Evolutionary conservation across 2,113 vertebrate species (phyloP), one percentile per base, ranked within the genome.

Genomic region (Notechis scutatus): DNA sequence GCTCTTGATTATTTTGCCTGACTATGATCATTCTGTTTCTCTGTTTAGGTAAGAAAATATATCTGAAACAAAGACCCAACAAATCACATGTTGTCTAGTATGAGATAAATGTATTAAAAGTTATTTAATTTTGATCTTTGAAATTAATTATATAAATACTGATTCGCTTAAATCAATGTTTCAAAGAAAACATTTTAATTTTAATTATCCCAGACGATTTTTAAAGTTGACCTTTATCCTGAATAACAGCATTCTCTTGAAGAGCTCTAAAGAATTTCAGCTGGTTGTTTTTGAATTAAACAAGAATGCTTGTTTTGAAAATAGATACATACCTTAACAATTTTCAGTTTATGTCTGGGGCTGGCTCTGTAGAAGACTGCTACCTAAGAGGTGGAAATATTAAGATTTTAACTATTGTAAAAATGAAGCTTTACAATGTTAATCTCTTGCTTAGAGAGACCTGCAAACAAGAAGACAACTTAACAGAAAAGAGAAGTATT

Each of bases 301-400:
- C 45, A 45, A 87, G 47, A 18, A 47, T 52, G 86, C 2, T 52
- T 87, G 24, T 52, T 47, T 52, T n/a, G 47, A 81, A 81, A 47
- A 56, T 23, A 61, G 26, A 45, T 14, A 97, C 97, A 0, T 96
- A 99, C 99, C 99, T 99, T 99, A 92, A 99, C 99, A 61, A 99
- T 99, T 97, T 99, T 99, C 96, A 99, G 97, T 95, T 99, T 99
- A 96, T 99, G 98, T 93, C 99, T 97, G 3, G 99, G 98, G 94
- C 99, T 99, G 94, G 99, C 99, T 98, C 99, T 98, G 96, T 99
- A 99, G 96, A 99, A 99, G 18, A 99, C 99, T 0, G 98, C 97
- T 26, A 99, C 97, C 99, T 99, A 96, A 92, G 87, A 94, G 92
- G 94, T 94, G 4, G 97, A 90, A 94, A 93, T 59, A 93, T 8